A percentile compares a stretch with the other conserved stretches of the same genome.
phyloP scores from a whole-genome alignment of 2,113 vertebrate species.

The Corythaixoides concolor region DNA sequence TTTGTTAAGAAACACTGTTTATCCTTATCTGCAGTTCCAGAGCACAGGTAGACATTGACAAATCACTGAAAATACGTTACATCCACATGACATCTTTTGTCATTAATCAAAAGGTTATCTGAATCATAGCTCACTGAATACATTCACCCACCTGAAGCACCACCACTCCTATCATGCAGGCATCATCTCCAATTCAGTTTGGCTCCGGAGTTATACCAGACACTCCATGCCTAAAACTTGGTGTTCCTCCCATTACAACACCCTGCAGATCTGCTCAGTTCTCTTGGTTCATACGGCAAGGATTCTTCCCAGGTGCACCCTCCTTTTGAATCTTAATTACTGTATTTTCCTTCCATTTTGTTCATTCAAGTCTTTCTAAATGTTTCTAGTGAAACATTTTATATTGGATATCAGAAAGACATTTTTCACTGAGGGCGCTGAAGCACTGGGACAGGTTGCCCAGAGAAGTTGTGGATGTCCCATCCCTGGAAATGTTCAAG shows the following conservation, averaged over 20 bases:
- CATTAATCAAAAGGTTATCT: not conserved
- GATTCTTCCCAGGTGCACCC: not conserved
- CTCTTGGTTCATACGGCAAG: not conserved
- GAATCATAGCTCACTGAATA: not conserved
- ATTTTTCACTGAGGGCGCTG: too few relatives aligned
- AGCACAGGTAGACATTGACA: not conserved
- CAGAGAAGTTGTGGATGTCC: too few relatives aligned
- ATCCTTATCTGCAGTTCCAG: not conserved
- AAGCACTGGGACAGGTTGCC: too few relatives aligned
- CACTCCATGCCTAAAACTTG: not conserved
- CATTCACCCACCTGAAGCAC: not conserved
- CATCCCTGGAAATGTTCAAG: too few relatives aligned
- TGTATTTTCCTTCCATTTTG: not conserved
- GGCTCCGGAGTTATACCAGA: not conserved
- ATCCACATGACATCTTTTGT: not conserved
- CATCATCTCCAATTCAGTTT: not conserved
- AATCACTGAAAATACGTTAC: not conserved
- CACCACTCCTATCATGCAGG: not conserved
- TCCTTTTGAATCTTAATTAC: not conserved
- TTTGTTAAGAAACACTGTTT: not conserved
- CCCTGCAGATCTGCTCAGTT: not conserved
- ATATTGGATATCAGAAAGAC: too few relatives aligned
- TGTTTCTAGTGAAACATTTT: not conserved
- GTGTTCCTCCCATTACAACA: accelerated
- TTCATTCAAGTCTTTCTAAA: not conserved